phyloP scores from a whole-genome alignment of 2,888 invertebrate genomes.

The Ophion slaviceki region DNA sequence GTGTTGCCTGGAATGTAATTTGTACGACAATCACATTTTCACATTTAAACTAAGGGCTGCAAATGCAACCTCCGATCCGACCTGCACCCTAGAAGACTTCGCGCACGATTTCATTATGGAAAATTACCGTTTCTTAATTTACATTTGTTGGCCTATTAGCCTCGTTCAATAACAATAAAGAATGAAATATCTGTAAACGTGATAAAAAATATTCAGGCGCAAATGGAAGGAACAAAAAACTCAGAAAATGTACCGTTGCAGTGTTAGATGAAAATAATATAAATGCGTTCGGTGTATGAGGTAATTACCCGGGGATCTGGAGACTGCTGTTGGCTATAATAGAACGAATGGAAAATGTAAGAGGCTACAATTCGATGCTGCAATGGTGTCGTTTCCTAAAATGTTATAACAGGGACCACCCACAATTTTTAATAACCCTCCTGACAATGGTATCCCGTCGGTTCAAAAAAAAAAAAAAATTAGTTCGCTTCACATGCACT shows the following conservation, averaged over 20 bases:
- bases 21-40: too few species aligned
- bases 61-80: too few species aligned
- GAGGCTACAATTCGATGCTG: slow-evolving; percentile 45
- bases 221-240: neutral
- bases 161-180: neutral
- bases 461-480: slow-evolving; percentile 13
- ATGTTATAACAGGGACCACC: slow-evolving; percentile 36
- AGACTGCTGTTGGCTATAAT: slow-evolving; percentile 33
- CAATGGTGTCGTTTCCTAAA: slow-evolving; percentile 35
- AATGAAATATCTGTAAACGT: neutral
- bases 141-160: neutral
- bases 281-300: slow-evolving; percentile 6
- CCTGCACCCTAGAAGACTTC: too few species aligned
- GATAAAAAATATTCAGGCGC: neutral
- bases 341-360: slow-evolving; percentile 45
- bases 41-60: too few species aligned
- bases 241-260: neutral
- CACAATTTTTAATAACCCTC: slow-evolving; percentile 48
- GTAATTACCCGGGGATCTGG: slow-evolving; percentile 48
- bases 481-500: slow-evolving; percentile 36
- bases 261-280: slow-evolving; percentile 70
- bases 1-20: too few species aligned
- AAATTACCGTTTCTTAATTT: neutral
- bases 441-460: slow-evolving; percentile 33
- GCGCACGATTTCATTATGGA: neutral